Evolutionary conservation across 2,113 vertebrate genomes (phyloP).

Genomic region (Eretmochelys imbricata): DNA sequence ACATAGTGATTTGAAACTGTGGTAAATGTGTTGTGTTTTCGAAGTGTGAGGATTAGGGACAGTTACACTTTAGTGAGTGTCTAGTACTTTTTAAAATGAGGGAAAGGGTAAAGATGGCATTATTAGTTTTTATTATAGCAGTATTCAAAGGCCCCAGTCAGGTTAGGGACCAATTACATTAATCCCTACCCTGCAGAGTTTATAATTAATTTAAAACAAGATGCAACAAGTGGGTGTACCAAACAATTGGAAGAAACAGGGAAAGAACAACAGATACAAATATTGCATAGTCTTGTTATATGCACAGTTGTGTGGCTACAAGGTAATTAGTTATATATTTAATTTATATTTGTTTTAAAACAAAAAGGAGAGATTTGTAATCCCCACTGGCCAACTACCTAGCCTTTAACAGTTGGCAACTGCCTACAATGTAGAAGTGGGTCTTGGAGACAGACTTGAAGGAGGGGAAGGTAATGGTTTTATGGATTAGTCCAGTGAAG

Average conservation of each 20-base stretch:
- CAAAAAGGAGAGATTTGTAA: constrained; percentile 36
- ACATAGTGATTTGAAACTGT: not conserved
- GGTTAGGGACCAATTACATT: not conserved
- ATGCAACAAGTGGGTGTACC: not conserved
- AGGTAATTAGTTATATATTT: not conserved
- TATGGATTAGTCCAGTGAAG: not conserved
- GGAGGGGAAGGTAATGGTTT: not conserved
- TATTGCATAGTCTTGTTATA: constrained; percentile 36
- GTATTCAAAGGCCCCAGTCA: not conserved
- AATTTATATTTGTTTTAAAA: not conserved
- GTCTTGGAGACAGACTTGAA: not conserved
- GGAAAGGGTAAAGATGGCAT: not conserved
- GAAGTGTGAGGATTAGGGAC: not conserved
- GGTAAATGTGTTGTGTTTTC: not conserved
- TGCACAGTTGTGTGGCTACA: not conserved
- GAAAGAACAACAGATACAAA: constrained; percentile 41
- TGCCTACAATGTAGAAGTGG: constrained; percentile 5
- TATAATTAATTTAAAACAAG: constrained; percentile 40
- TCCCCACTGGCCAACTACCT: constrained; percentile 40
- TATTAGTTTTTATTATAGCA: constrained; percentile 15
- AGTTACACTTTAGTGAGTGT: not conserved
- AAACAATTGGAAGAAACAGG: constrained; percentile 63
- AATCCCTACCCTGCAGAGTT: constrained; percentile 6
- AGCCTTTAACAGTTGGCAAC: constrained; percentile 47
- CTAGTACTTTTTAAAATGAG: constrained; percentile 26